These are phyloP conservation scores for Scytalopus superciliaris DNA, from an alignment of 2,113 vertebrate genomes.

Conservation along the genomic window DNA sequence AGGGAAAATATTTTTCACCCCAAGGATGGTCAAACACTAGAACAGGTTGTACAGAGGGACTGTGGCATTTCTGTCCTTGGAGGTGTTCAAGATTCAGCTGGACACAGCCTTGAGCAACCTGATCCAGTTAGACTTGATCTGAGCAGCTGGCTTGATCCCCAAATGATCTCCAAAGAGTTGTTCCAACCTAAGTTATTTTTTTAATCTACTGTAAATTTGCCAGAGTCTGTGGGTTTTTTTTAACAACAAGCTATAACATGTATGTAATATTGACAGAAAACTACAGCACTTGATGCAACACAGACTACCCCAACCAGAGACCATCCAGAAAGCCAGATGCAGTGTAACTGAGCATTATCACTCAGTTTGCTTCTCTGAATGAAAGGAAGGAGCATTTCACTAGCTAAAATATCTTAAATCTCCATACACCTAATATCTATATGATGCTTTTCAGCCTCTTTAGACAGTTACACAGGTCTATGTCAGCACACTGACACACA, in stretches of 20 bases:
- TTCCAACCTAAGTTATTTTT: not conserved
- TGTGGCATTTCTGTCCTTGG: not conserved
- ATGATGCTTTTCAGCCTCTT: not conserved
- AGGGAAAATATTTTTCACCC: not conserved
- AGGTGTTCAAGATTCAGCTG: not conserved
- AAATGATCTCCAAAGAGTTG: not conserved
- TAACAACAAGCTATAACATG: not conserved
- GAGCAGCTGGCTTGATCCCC: not conserved
- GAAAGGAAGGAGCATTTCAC: not conserved
- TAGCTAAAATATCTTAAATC: not conserved
- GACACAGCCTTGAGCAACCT: not conserved
- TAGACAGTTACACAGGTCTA: not conserved
- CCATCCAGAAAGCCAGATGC: not conserved
- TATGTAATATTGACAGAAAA: not conserved
- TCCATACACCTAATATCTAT: not conserved
- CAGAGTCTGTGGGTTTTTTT: not conserved
- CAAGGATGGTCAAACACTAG: not conserved
- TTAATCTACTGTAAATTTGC: not conserved
- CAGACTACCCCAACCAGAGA: not conserved
- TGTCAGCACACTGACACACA: not conserved
- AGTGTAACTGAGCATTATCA: not conserved
- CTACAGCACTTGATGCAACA: not conserved
- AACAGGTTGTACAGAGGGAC: accelerated
- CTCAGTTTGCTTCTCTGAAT: not conserved
- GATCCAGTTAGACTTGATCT: not conserved